Evolutionary conservation across 2,888 invertebrate species (phyloP).

Genomic region (Pseudolycoriella hygida): DNA sequence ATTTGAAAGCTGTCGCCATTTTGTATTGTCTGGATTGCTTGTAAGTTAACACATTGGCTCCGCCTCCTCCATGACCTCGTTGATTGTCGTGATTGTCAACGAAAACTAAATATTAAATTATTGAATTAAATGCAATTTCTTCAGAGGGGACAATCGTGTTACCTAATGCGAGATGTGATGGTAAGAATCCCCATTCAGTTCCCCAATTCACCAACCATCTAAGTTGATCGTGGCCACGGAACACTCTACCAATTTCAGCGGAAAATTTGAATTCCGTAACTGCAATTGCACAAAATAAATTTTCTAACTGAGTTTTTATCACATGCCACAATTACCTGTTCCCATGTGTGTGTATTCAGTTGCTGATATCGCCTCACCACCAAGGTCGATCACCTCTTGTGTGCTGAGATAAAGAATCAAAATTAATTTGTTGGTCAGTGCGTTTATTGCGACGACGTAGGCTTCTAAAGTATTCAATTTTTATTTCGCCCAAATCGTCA

Average conservation of each 20-base stretch:
- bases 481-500: no score
- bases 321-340: constrained; percentile 15
- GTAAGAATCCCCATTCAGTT: constrained; percentile 30
- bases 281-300: no score
- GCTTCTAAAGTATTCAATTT: no score
- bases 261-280: constrained; percentile 51
- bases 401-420: constrained; percentile 9
- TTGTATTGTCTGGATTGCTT: constrained; percentile 49
- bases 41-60: constrained; percentile 44
- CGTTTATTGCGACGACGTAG: no score
- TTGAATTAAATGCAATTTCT: no score
- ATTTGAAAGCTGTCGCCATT: constrained; percentile 69
- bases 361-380: constrained; percentile 29
- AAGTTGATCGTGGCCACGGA: constrained; percentile 37
- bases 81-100: constrained; percentile 89
- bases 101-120: constrained; percentile 51
- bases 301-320: no score
- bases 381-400: constrained; percentile 62
- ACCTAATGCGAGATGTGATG: constrained; percentile 13
- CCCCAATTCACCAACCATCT: constrained; percentile 33
- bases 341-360: constrained; percentile 28
- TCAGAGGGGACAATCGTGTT: no score
- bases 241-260: constrained; percentile 34
- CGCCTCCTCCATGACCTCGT: constrained; percentile 48
- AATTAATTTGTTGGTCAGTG: no score